Base-by-base conservation (phyloP, 2,888 invertebrate species). In the Andricus quercusramuli region DNA sequence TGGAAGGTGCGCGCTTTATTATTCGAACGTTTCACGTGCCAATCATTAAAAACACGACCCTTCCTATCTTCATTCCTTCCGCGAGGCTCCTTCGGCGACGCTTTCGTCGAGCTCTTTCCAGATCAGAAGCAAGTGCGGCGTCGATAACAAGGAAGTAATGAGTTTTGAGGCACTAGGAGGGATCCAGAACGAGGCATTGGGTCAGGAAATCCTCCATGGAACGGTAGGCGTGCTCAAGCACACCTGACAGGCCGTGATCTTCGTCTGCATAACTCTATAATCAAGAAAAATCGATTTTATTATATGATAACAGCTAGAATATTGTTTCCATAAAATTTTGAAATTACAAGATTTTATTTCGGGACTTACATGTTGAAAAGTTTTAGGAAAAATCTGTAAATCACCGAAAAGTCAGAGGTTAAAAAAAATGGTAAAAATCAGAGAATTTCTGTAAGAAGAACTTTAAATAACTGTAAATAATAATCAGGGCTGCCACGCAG, bases 181-280 rank as follows among this genome's bases (percentile, higher is more conserved):
- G 95, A 94, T 97, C 97, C 93, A 97, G 95, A 93, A 96, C 96
- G 94, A 97, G 96, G 95, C 97, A 97, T 94, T 97, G 96, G 93
- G 96, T 95, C 93, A 98, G 96, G 94, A 96, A 98, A 94, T 97
- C 96, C 94, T 98, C 98, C 97, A 98, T 97, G 88, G 97, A 97
- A 90, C 96, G 95, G 93, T 98, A 98, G 87, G 98, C 96, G 94
- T 98, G 98, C 92, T 97, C 97, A 90, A 97, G 95, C 84, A 97
- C 98, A 80, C 97, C 97, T 87, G 94, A 94, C 84, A 98, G 94
- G 88, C 96, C 95, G 93, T 98, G 98, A 83, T 97, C 97, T 93
- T 98, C 97, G 93, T 98, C 97, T 77, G 98, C 97, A 93, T 98
- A 98, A 86, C 97, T 96, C 98, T 98, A 94, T 29, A 78, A 78